Evolutionary conservation across 2,888 invertebrate species (phyloP).

Genomic region (Meandrusa payeni): DNA sequence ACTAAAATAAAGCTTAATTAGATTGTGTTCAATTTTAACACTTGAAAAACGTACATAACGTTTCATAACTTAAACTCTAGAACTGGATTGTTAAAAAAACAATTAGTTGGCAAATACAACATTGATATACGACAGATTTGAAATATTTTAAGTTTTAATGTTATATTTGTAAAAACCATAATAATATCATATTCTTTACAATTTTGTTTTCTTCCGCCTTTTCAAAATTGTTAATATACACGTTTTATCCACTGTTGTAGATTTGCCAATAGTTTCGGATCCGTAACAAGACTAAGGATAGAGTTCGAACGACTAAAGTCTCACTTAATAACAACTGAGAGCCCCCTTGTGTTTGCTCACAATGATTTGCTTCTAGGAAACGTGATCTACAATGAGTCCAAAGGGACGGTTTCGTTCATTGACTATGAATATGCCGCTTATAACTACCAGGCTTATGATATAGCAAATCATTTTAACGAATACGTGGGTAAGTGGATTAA

Average conservation of each 20-base stretch:
- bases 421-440: conserved; percentile 98
- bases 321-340: conserved; percentile 82
- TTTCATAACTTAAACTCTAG: no score
- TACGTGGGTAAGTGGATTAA: conserved; percentile 89
- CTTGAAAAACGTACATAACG: no score
- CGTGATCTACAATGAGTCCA: conserved; percentile 89
- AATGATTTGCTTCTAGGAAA: conserved; percentile 98
- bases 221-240: conserved; percentile 15
- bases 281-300: conserved; percentile 83
- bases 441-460: conserved; percentile 97
- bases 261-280: conserved; percentile 84
- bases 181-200: no score
- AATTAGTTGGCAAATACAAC: no score
- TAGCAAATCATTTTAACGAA: conserved; percentile 99
- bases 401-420: conserved; percentile 91
- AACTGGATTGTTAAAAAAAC: no score
- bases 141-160: no score
- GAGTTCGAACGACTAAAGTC: conserved; percentile 85
- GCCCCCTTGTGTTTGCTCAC: conserved; percentile 96
- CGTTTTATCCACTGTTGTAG: conserved; percentile 70
- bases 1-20: no score
- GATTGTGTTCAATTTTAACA: no score
- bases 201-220: not conserved
- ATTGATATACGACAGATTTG: no score
- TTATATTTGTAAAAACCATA: no score